A percentile compares a stretch with the other conserved stretches of the same genome.
These are phyloP conservation scores for Stomatorhinus ivindoensis DNA, from an alignment of 2,113 vertebrate species.

Conservation along the genomic window DNA sequence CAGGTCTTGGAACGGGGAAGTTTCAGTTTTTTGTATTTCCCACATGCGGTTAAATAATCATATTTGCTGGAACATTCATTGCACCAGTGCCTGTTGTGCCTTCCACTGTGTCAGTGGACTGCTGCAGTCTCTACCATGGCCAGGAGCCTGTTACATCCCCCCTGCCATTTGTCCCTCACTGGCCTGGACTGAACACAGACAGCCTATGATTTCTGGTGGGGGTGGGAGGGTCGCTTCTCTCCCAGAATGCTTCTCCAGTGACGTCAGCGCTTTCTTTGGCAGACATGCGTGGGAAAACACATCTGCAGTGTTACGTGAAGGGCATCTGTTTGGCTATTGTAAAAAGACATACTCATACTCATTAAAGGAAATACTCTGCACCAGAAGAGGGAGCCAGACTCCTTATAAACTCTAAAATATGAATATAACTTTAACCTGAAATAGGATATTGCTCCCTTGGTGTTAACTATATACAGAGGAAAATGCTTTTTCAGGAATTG, in stretches of 20 bases:
- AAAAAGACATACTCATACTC: not conserved
- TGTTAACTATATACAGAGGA: not conserved
- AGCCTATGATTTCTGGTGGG: not conserved
- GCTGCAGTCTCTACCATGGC: not conserved
- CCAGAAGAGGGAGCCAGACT: constrained; percentile 18
- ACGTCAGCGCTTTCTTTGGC: not conserved
- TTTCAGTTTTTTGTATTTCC: not conserved
- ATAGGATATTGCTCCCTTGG: not conserved
- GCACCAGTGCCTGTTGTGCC: not conserved
- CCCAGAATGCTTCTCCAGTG: not conserved
- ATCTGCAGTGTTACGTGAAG: constrained; percentile 12
- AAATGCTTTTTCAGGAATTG: not conserved
- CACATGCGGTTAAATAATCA: not conserved
- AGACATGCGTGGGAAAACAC: not conserved
- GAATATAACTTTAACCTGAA: not conserved
- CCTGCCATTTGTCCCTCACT: not conserved
- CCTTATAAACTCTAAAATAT: not conserved
- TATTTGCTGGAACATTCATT: not conserved
- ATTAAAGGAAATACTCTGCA: not conserved
- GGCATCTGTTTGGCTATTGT: not conserved
- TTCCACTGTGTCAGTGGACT: not conserved
- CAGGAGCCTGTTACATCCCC: not conserved
- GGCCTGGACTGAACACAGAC: not conserved
- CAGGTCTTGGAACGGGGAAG: not conserved
- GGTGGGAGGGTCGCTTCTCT: not conserved